Evolutionary conservation across 1,140 invertebrate species (phyloP).

Genomic region (Drosophila busckii): DNA sequence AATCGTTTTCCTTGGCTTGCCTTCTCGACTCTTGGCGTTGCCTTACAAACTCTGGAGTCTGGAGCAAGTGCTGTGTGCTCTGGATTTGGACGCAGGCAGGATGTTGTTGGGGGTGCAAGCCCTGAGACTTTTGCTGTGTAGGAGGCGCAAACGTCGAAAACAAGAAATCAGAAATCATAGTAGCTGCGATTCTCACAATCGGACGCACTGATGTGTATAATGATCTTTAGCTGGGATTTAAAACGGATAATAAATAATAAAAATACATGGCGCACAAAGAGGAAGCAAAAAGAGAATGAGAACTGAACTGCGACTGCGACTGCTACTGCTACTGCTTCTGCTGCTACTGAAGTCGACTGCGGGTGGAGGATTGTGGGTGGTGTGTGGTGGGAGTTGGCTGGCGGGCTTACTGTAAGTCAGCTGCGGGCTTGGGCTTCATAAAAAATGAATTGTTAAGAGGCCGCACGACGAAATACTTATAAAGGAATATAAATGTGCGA

Average conservation of each 20-base stretch:
- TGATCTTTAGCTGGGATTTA: constrained; percentile 77
- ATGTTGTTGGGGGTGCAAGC: not conserved
- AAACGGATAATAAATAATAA: constrained; percentile 77
- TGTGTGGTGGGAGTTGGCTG: too few relatives aligned
- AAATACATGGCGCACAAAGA: constrained; percentile 54
- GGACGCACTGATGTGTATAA: constrained; percentile 77
- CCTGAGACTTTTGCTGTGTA: not conserved
- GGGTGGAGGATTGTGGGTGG: too few relatives aligned
- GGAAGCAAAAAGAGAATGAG: constrained; percentile 9
- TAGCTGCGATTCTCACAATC: constrained; percentile 74
- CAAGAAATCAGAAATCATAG: constrained; percentile 75
- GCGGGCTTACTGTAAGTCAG: constrained; percentile 58
- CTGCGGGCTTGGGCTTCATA: constrained; percentile 41
- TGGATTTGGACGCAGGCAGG: constrained; percentile 21
- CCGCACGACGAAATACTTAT: constrained; percentile 41
- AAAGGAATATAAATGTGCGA: constrained; percentile 70
- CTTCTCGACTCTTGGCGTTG: constrained; percentile 30
- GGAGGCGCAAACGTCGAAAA: constrained; percentile 62
- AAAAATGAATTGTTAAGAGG: constrained; percentile 76
- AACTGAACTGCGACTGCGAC: constrained; percentile 25
- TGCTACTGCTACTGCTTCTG: too few relatives aligned
- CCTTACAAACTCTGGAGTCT: constrained; percentile 6
- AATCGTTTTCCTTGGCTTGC: constrained; percentile 71
- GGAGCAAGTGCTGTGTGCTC: constrained; percentile 30
- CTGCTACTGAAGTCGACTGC: too few relatives aligned